Conservation (phyloP, 2,888 invertebrate species). For the Zygogramma bicolorata region DNA sequence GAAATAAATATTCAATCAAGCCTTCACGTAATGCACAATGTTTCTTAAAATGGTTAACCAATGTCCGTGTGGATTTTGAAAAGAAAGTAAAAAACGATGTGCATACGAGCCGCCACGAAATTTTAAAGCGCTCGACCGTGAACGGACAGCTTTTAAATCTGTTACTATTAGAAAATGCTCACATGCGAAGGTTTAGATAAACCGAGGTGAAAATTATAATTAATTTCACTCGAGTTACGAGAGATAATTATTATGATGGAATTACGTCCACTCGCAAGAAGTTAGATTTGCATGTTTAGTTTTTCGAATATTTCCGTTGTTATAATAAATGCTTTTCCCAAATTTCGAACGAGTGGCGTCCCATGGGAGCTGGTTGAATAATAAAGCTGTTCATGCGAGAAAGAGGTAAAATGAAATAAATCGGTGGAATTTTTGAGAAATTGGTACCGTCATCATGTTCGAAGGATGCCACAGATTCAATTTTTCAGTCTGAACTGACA, state of each 20-base stretch:
- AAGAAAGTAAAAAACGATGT: constrained; percentile 21
- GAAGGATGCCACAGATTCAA: no score
- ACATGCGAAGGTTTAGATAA: background rate
- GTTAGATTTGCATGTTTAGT: background rate
- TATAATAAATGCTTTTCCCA: background rate
- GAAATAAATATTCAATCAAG: constrained; percentile 15
- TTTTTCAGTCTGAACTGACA: no score
- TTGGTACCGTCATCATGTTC: no score
- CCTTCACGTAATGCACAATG: constrained; percentile 19
- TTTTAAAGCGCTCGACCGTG: background rate
- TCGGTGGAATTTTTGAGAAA: no score
- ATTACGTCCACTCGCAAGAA: background rate
- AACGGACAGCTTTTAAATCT: constrained; percentile 1
- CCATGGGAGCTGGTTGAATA: no score
- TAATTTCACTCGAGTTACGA: background rate
- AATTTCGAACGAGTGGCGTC: no score
- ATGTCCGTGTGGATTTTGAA: constrained; percentile 12
- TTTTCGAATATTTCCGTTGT: background rate
- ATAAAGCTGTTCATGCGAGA: no score
- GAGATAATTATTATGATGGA: background rate
- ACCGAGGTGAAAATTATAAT: background rate
- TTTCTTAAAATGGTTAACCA: constrained; percentile 20
- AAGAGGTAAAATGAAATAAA: no score
- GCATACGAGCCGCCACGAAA: background rate
- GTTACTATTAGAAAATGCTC: background rate